These are phyloP conservation scores for Melanotaenia boesemani DNA, from an alignment of 2,797 vertebrate species.

Conservation along the genomic window DNA sequence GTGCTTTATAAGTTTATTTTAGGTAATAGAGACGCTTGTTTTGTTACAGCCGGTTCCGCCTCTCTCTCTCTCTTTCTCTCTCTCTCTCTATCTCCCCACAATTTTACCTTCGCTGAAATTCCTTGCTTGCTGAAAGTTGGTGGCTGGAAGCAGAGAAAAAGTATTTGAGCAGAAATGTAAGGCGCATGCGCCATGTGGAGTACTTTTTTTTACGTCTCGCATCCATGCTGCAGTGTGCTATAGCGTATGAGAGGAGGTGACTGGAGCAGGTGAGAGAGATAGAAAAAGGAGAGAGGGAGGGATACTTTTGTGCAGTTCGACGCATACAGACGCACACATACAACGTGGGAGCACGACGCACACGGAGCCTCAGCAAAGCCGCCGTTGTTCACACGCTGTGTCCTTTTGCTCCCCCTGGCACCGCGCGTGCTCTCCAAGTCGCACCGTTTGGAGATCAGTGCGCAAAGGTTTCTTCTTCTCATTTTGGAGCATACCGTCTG, in stretches of 20 bases:
- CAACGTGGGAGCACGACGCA: slow-evolving; percentile 62
- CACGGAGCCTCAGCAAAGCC: slow-evolving; percentile 52
- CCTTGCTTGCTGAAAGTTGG: slow-evolving; percentile 58
- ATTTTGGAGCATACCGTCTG: slow-evolving; percentile 60
- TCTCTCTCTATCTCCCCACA: slow-evolving; percentile 71
- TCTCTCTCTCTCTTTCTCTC: slow-evolving; percentile 42
- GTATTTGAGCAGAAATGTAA: slow-evolving; percentile 75
- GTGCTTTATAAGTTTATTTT: slow-evolving; percentile 93
- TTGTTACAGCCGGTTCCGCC: slow-evolving; percentile 86
- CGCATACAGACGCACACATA: slow-evolving; percentile 50
- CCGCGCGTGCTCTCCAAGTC: slow-evolving; percentile 56
- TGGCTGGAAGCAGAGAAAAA: slow-evolving; percentile 68
- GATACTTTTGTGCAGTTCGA: slow-evolving; percentile 60
- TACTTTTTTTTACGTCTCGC: slow-evolving; percentile 72
- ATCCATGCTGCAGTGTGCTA: slow-evolving; percentile 61
- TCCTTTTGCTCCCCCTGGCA: slow-evolving; percentile 53
- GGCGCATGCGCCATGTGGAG: slow-evolving; percentile 89
- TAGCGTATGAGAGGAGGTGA: slow-evolving; percentile 73
- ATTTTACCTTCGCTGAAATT: slow-evolving; percentile 80
- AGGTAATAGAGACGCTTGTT: slow-evolving; percentile 91
- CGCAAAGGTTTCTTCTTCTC: slow-evolving; percentile 46
- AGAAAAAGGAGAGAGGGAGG: slow-evolving; percentile 58
- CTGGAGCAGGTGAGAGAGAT: slow-evolving; percentile 81
- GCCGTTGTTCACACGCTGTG: slow-evolving; percentile 56
- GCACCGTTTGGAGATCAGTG: slow-evolving; percentile 71